These are phyloP conservation scores for Leptocoma aspasia DNA, from an alignment of 2,113 vertebrate genomes.

Conservation along the genomic window DNA sequence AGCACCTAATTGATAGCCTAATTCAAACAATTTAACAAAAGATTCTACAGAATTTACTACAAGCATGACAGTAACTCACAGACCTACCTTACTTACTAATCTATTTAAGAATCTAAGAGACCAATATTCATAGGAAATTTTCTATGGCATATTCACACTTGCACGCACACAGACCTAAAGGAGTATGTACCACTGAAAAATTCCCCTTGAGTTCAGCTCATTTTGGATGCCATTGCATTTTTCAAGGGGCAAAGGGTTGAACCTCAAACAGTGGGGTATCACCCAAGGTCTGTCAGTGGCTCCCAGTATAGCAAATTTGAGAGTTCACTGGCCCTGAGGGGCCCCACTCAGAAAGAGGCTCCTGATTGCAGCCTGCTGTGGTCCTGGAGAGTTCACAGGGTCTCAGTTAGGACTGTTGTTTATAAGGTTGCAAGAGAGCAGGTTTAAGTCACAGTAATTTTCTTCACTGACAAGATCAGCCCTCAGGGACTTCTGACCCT, in stretches of 20 bases:
- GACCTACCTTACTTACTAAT: not conserved
- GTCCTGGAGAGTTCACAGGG: not conserved
- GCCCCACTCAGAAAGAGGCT: not conserved
- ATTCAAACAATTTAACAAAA: not conserved
- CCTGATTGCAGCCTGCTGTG: not conserved
- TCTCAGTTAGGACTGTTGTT: not conserved
- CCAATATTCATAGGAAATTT: not conserved
- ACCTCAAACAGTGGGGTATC: not conserved
- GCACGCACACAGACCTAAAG: not conserved
- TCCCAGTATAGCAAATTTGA: not conserved
- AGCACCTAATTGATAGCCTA: not conserved
- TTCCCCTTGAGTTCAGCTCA: not conserved
- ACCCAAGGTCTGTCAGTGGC: not conserved
- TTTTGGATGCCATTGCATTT: not conserved
- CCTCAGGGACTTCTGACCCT: not conserved
- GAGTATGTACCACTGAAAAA: not conserved
- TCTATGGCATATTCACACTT: not conserved
- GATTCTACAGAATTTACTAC: not conserved
- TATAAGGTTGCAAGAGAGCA: not conserved
- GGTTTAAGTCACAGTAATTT: not conserved
- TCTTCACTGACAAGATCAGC: not conserved
- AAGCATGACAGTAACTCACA: not conserved
- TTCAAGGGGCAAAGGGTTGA: fast-evolving
- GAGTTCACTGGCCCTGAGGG: not conserved
- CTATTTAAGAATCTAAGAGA: not conserved